Evolutionary conservation across 2,113 vertebrate genomes (phyloP), one percentile per base, ranked within the genome.

Genomic region (Xyliphius kryptos): DNA sequence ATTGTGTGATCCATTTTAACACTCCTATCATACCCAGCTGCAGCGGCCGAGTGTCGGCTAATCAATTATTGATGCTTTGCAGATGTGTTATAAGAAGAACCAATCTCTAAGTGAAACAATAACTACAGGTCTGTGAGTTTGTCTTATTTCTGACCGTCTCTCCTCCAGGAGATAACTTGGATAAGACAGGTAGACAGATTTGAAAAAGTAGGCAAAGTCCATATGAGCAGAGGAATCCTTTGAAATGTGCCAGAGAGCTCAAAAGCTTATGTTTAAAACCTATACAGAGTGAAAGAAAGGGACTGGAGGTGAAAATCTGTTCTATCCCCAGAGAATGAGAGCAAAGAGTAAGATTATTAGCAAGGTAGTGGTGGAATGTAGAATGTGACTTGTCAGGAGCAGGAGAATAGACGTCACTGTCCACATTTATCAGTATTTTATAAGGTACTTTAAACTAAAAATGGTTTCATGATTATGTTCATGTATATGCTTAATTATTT

Each of bases 171-270:
- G 26, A 49, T 15, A 32, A 52, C 50, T 11, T n/a, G 11, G 50
- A 63, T 46, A 8, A 56, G 51, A 64, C 16, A 16, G n/a, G 43
- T 22, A 48, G 9, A 38, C 22, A 56, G 52, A 56, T 65, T 48
- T 48, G 20, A 55, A 9, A 65, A 56, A 40, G 51, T 63, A 38
- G 1, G 13, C 40, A 44, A 55, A 63, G 62, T 65, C 53, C 44
- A 56, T n/a, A 56, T 48, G 53, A 65, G 53, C 43, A 55, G 41
- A 65, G 32, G 32, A 44, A 65, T 26, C 53, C 63, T 65, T 56
- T 65, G 63, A 65, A 49, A 56, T 38, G 20, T 40, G 52, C 47
- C 22, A 49, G 32, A 19, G 6, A 48, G 26, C 53, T 65, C 43
- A 47, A 49, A 20, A 26, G 63, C 26, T 21, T n/a, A 48, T 14